These are phyloP conservation scores for Crambe crambe DNA, from an alignment of 37 sponge, comb jelly and placozoan genomes.

Conservation along the genomic window DNA sequence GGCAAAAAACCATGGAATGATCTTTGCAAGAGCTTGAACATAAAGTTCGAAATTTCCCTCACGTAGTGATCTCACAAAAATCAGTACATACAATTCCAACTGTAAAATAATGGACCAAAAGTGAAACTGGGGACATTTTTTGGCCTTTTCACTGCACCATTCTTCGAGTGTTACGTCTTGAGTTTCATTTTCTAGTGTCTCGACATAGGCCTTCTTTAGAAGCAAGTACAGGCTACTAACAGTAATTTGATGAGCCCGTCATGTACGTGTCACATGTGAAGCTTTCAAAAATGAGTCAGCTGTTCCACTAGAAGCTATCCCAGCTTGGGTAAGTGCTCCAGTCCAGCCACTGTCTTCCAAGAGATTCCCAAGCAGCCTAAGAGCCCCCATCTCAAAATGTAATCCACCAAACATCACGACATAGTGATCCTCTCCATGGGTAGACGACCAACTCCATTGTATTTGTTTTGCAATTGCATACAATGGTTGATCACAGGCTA, in stretches of 20 bases:
- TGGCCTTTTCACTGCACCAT: background rate
- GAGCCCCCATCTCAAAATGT: constrained; percentile 36
- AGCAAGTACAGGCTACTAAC: constrained; percentile 24
- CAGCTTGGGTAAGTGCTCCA: constrained; percentile 37
- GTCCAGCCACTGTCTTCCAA: constrained; percentile 45
- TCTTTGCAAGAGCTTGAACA: no score
- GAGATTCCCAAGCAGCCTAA: constrained; percentile 24
- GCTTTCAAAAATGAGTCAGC: constrained; percentile 2
- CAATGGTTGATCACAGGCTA: constrained; percentile 3
- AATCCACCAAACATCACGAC: constrained; percentile 49
- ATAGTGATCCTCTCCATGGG: constrained; percentile 32
- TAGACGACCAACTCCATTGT: constrained; percentile 29
- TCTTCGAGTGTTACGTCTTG: background rate
- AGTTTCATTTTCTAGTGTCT: no score
- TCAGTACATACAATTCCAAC: background rate
- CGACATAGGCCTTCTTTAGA: constrained; percentile 22
- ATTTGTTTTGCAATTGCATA: constrained; percentile 37
- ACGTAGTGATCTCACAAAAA: constrained; percentile 3
- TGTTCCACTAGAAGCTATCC: constrained; percentile 7
- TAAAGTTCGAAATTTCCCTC: background rate
- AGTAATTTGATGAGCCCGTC: constrained; percentile 34
- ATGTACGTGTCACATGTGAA: background rate
- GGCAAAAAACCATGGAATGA: no score
- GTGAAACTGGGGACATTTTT: background rate
- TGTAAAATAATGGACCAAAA: background rate